Evolutionary conservation across 2,797 vertebrate species (phyloP), one percentile per base, ranked within the genome.

Genomic region (Poecilia wingei): DNA sequence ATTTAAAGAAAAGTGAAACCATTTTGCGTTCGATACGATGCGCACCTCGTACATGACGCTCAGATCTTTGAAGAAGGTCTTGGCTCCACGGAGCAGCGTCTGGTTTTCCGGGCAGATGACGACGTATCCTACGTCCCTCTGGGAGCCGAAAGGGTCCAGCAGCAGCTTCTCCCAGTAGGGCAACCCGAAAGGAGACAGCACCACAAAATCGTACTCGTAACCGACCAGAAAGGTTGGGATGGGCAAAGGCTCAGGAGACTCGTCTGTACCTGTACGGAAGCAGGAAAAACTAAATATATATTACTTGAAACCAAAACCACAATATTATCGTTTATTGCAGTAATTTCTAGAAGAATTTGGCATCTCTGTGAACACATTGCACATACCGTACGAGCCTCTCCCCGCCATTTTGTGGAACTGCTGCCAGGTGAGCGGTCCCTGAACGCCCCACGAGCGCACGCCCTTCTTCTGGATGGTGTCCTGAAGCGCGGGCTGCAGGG

Each of bases 321-420:
- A 51, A 6, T 22, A 8, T 53, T 25, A 25, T 9, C 0, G 22
- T 53, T 59, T 6, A 53, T 8, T 53, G 51, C 22, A 53, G 51
- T 53, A 3, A 53, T 53, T 53, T 53, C 51, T 53, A 2, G 20
- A 51, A 22, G 49, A 20, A 22, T 1, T 3, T 51, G 20, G 51
- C 51, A 25, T 53, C 22, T 25, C 45, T 0, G 53, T 4, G 55
- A 74, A 49, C 1, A 1, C 6, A 57, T 33, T 72, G 1, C 3
- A 20, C 93, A 82, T 95, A 99, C 98, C 98, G 14, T 99, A 99
- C 69, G 98, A 98, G 85, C 98, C 98, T 87, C 98, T 97, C 80
- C 98, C 98, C 85, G 98, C 98, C 98, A 99, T 99, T 89, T 99
- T 99, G 95, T 99, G 98, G 87, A 99, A 99, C 87, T 99, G 98